Base-by-base conservation (phyloP, 2,113 vertebrate species). In the Myotis davidii region DNA sequence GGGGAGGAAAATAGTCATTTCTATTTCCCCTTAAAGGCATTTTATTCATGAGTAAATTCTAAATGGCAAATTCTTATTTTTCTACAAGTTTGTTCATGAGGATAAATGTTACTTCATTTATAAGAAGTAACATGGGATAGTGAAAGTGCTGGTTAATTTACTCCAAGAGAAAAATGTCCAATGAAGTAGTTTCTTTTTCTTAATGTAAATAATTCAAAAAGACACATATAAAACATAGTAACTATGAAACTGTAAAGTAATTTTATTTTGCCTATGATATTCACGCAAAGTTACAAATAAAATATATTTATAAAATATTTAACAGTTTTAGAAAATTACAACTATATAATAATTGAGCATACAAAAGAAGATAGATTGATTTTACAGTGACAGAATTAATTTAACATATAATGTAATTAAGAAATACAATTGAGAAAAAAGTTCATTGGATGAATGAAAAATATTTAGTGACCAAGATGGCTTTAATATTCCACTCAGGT, bases 1-100 rank as follows among this genome's bases (percentile, higher is more conserved):
- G 64, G 92, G 61, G n/a, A 91, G 70, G 74, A 95, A 95, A 86
- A 87, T 20, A 95, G 42, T 95, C n/a, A 85, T 93, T 94, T 91
- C 45, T 88, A 74, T 92, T 94, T 97, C 95, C 39, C 88, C 92
- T 86, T 94, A 90, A 92, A 97, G 85, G 82, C 82, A 95, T 96
- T 97, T 97, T 97, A 97, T 96, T 91, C 92, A 96, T 94, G 94
- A 96, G 92, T 45, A 88, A 91, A 94, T 45, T 90, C 56, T 94
- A 95, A 90, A 94, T 89, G 94, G 96, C 88, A 95, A 95, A 96
- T 79, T 90, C 91, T 67, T 82, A 91, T 95, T 96, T 94, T 92
- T 95, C 83, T 88, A 42, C 48, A 95, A 88, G 56, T 97, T 96
- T 96, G 48, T 83, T 95, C 95, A 90, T 91, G 52, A 86, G 73